Conservation (phyloP, 2,797 vertebrate genomes). For the Ctenopoma multispine region DNA sequence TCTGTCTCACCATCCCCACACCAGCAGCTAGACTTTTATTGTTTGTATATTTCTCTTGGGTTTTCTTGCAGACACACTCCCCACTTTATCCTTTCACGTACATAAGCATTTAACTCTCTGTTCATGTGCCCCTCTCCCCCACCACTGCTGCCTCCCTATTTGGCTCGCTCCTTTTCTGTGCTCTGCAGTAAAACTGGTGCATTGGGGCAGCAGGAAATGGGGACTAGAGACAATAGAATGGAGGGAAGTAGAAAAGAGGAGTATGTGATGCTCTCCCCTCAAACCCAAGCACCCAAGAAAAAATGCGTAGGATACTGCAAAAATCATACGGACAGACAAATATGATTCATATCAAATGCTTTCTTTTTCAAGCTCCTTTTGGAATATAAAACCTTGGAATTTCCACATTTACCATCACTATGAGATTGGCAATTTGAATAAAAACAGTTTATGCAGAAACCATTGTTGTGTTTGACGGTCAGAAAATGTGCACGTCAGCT, state of each 20-base stretch:
- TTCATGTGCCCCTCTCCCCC: slow-evolving; percentile 54
- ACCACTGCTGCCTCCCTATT: slow-evolving; percentile 59
- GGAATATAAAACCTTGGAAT: slow-evolving; percentile 23
- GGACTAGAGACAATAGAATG: slow-evolving; percentile 77
- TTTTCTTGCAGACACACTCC: slow-evolving; percentile 39
- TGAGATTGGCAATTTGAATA: slow-evolving; percentile 49
- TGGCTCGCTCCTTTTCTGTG: slow-evolving; percentile 77
- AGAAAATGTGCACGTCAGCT: slow-evolving; percentile 54
- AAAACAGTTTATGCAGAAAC: slow-evolving; percentile 27
- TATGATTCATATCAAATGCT: slow-evolving; percentile 6
- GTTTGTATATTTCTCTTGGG: slow-evolving; percentile 43
- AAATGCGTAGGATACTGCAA: slow-evolving; percentile 11
- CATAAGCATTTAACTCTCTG: slow-evolving; percentile 70
- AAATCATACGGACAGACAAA: slow-evolving; percentile 9
- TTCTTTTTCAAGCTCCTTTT: slow-evolving; percentile 6
- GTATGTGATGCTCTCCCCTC: slow-evolving; percentile 42
- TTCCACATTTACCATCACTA: slow-evolving; percentile 10
- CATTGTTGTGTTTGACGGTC: slow-evolving; percentile 18
- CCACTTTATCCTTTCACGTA: slow-evolving; percentile 53
- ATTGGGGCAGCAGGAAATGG: slow-evolving; percentile 82
- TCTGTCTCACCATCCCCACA: slow-evolving; percentile 2
- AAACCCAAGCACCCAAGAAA: slow-evolving; percentile 29
- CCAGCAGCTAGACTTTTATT: slow-evolving; percentile 39
- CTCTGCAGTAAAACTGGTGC: slow-evolving; percentile 86
- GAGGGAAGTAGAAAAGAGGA: slow-evolving; percentile 57